These are phyloP conservation scores for Oreochromis tanganicae DNA, from an alignment of 2,113 vertebrate genomes.

Conservation along the genomic window DNA sequence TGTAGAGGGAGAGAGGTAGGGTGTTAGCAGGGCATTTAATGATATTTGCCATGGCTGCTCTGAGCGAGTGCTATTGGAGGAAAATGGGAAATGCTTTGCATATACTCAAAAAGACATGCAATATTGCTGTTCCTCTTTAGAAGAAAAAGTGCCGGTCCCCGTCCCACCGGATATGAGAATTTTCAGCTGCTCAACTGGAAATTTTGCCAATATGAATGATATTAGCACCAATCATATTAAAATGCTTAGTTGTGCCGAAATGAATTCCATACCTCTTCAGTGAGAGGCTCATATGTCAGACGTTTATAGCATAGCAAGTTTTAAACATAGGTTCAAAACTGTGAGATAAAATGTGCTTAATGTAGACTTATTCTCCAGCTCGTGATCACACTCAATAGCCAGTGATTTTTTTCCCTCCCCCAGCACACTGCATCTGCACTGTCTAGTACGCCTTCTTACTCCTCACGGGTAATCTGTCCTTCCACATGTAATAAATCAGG, in stretches of 20 bases:
- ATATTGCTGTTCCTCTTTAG: slow-evolving; percentile 58
- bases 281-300: slow-evolving; percentile 12
- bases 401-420: background rate
- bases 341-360: background rate
- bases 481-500: background rate
- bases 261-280: slow-evolving; percentile 25
- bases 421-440: background rate
- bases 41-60: slow-evolving; percentile 58
- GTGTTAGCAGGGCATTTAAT: slow-evolving; percentile 63
- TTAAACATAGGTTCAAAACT: background rate
- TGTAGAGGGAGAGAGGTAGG: background rate
- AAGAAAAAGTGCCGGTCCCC: slow-evolving; percentile 4
- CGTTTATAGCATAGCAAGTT: background rate
- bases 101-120: slow-evolving; percentile 61
- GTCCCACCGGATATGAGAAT: slow-evolving; percentile 61
- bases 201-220: slow-evolving; percentile 57
- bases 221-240: slow-evolving; percentile 57
- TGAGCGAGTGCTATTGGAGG: slow-evolving; percentile 46
- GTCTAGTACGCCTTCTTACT: background rate
- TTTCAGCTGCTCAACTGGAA: slow-evolving; percentile 49
- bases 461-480: background rate
- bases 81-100: slow-evolving; percentile 63
- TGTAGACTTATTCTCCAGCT: background rate
- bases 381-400: background rate
- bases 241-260: slow-evolving; percentile 39